phyloP scores from a whole-genome alignment of 2,888 invertebrate species.

The Entomobrya proxima region DNA sequence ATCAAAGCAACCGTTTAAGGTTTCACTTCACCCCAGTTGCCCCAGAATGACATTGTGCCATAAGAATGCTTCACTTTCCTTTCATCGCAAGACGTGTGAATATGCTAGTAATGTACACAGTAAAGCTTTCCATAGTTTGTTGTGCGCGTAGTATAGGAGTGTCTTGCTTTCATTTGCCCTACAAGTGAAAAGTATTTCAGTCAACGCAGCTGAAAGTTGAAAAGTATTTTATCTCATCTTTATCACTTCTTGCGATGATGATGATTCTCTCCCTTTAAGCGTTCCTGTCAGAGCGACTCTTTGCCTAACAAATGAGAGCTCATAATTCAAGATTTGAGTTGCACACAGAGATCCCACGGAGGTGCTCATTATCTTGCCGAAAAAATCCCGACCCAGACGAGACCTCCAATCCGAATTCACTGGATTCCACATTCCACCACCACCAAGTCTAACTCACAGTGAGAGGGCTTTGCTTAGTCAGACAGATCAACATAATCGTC shows the following conservation, averaged over 20 bases:
- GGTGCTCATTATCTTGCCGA: constrained; percentile 69
- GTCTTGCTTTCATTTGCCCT: constrained; percentile 42
- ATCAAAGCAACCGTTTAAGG: not conserved
- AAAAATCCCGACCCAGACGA: constrained; percentile 69
- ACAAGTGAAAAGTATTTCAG: constrained; percentile 48
- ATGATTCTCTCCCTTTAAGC: constrained; percentile 57
- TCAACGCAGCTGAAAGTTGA: constrained; percentile 38
- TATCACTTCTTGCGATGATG: constrained; percentile 54
- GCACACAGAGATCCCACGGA: constrained; percentile 65
- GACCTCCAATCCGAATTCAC: constrained; percentile 70
- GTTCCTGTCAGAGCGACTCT: constrained; percentile 67
- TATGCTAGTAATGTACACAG: not conserved
- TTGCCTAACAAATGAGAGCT: constrained; percentile 71
- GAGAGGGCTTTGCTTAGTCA: constrained; percentile 53
- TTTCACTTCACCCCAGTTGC: not conserved
- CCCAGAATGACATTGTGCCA: not conserved
- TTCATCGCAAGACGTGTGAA: not conserved
- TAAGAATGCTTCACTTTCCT: not conserved
- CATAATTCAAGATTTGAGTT: constrained; percentile 69
- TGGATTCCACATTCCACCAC: constrained; percentile 68
- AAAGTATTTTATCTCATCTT: constrained; percentile 65
- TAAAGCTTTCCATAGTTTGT: not conserved
- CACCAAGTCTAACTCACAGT: constrained; percentile 55
- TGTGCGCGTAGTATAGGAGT: constrained; percentile 49
- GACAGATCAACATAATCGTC: constrained; percentile 25